A percentile compares a stretch with the other conserved stretches of the same genome.
These are phyloP conservation scores for Octopus bimaculoides DNA, from an alignment of 1,140 invertebrate species.

Conservation along the genomic window DNA sequence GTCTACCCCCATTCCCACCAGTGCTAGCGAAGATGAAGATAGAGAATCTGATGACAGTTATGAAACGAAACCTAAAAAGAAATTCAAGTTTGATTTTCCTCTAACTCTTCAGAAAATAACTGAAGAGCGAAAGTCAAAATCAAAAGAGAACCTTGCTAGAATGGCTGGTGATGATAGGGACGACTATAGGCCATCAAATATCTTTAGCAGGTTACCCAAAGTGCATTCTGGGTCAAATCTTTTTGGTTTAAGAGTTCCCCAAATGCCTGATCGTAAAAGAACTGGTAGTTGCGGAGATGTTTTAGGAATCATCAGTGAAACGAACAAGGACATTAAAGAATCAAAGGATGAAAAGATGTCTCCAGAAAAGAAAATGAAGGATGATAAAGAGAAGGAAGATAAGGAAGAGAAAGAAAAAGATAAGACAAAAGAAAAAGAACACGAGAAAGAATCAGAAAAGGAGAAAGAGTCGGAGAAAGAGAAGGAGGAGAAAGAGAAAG, in stretches of 20 bases:
- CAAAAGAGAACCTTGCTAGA: conserved; percentile 39
- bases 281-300: conserved; percentile 49
- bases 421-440: not conserved
- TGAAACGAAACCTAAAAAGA: conserved; percentile 43
- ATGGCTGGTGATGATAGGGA: conserved; percentile 28
- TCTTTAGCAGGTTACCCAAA: conserved; percentile 42
- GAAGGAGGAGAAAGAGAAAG: not conserved
- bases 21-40: conserved; percentile 51
- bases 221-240: conserved; percentile 49
- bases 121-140: conserved; percentile 45
- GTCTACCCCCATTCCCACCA: conserved; percentile 51
- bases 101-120: conserved; percentile 48
- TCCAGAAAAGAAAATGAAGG: not conserved
- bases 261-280: conserved; percentile 41
- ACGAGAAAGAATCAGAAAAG: not conserved
- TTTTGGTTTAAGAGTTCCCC: conserved; percentile 44
- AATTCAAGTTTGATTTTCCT: conserved; percentile 51
- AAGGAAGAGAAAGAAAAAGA: conserved; percentile 7
- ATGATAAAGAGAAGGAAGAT: conserved; percentile 4
- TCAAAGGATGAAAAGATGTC: not conserved
- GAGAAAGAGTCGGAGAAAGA: not conserved
- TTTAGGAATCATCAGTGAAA: conserved; percentile 14
- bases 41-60: conserved; percentile 51
- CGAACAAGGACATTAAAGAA: conserved; percentile 7
- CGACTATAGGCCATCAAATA: conserved; percentile 29